Percentiles rank a stretch among this genome's conserved stretches.
phyloP scores from a whole-genome alignment of 1,140 invertebrate genomes.

The Trichonephila clavipes region DNA sequence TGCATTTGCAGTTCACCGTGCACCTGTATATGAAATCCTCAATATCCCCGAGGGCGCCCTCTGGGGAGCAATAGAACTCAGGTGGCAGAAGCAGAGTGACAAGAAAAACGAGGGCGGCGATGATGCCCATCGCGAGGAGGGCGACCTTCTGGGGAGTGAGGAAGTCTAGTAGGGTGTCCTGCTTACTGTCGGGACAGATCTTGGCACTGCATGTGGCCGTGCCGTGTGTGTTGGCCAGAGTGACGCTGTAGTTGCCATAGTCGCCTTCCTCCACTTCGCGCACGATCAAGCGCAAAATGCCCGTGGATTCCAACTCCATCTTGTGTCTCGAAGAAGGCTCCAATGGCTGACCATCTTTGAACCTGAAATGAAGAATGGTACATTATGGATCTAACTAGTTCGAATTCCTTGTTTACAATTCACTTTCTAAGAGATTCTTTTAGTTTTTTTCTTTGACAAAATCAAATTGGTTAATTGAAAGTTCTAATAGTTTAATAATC shows the following conservation, averaged over 20 bases:
- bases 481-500: too few relatives aligned
- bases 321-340: constrained; percentile 89
- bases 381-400: too few relatives aligned
- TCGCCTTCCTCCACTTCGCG: constrained; percentile 87
- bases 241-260: constrained; percentile 90
- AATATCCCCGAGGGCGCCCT: neutral
- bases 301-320: constrained; percentile 90
- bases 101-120: constrained; percentile 22
- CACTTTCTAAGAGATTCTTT: too few relatives aligned
- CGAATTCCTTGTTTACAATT: too few relatives aligned
- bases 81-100: constrained; percentile 37
- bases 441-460: too few relatives aligned
- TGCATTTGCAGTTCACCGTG: constrained; percentile 60
- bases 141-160: constrained; percentile 46
- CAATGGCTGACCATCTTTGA: constrained; percentile 88
- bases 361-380: constrained; percentile 77
- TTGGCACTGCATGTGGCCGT: constrained; percentile 90
- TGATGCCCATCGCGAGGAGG: neutral
- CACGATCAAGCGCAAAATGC: constrained; percentile 88
- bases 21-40: constrained; percentile 70
- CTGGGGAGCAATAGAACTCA: constrained; percentile 59
- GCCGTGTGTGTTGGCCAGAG: constrained; percentile 91
- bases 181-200: constrained; percentile 90
- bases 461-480: too few relatives aligned
- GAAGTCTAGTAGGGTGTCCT: constrained; percentile 76